Evolutionary conservation across 2,888 invertebrate species (phyloP).

Genomic region (Nasonovia ribisnigri): DNA sequence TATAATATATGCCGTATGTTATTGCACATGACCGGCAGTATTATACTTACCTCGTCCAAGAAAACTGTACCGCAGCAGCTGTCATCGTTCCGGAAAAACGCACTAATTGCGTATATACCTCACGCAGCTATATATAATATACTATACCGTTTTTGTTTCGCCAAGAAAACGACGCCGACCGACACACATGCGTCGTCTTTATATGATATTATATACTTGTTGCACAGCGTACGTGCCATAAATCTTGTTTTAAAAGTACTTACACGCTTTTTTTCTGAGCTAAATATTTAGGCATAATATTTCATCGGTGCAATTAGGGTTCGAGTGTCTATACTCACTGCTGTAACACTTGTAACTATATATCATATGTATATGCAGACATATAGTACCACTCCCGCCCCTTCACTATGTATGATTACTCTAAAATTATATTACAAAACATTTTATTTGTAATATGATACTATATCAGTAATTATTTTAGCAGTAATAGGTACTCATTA

Average conservation of each 20-base stretch:
- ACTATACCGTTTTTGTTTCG: neutral
- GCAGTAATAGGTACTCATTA: neutral
- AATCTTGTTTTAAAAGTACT: slow-evolving; percentile 28
- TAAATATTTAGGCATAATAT: slow-evolving; percentile 28
- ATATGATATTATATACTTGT: neutral
- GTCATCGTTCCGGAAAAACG: slow-evolving; percentile 28
- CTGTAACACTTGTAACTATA: neutral
- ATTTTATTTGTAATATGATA: neutral
- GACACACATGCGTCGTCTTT: neutral
- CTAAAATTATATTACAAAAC: neutral
- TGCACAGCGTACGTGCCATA: neutral
- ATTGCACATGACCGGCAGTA: neutral
- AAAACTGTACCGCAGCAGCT: neutral
- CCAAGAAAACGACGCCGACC: neutral
- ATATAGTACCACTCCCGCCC: neutral
- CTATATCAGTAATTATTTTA: neutral
- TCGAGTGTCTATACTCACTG: neutral
- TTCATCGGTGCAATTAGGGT: neutral
- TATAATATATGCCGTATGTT: neutral
- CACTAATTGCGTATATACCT: slow-evolving; percentile 21
- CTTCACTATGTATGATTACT: neutral
- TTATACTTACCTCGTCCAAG: neutral
- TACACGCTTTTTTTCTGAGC: neutral
- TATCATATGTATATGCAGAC: neutral
- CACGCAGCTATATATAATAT: neutral